Evolutionary conservation across 2,888 invertebrate genomes (phyloP), one percentile per base, ranked within the genome.

Genomic region (Dolichopus griseipennis): DNA sequence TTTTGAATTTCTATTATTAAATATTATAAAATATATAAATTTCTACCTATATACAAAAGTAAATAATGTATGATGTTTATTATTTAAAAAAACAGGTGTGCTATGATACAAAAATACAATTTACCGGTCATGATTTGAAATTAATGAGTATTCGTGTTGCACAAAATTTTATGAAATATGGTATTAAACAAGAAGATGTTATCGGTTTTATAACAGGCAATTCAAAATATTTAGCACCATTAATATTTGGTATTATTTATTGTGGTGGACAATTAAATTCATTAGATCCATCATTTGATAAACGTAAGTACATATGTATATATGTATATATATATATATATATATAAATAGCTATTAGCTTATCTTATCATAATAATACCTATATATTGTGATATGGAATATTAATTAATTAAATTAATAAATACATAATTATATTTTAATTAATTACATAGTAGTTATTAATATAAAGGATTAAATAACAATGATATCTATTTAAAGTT

Each of bases 221-320:
- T 68, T 74, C 76, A 41, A 77, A 77, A 5, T 76, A 76, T 67
- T 69, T 78, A 2, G 77, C 79, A 73, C 78, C 80, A 0, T 69
- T 79, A 18, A 76, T 78, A 6, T 71, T 79, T 41, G 80, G 75
- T 4, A 76, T 77, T 7, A 72, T 81, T 27, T 70, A 77, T 18
- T 76, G 78, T 66, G 79, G 79, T 2, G 76, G 75, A 0, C 76
- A 79, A 8, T 76, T 81, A 5, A 79, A 79, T 72, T 75, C 79
- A 1, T 73, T 80, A 12, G 78, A 76, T 69, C 75, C 76, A 43
- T 72, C 74, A 65, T 77, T 76, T 18, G 76, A 77, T 66, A 77
- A 78, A 73, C 74, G 76, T 75, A 64, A 66, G 66, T 63, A 27
- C 27, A 4, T n/a, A n/a, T 27, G 27, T 27, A 27, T 27, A 27